These are phyloP conservation scores for Botia almorhae DNA, from an alignment of 2,797 vertebrate genomes.

Conservation along the genomic window DNA sequence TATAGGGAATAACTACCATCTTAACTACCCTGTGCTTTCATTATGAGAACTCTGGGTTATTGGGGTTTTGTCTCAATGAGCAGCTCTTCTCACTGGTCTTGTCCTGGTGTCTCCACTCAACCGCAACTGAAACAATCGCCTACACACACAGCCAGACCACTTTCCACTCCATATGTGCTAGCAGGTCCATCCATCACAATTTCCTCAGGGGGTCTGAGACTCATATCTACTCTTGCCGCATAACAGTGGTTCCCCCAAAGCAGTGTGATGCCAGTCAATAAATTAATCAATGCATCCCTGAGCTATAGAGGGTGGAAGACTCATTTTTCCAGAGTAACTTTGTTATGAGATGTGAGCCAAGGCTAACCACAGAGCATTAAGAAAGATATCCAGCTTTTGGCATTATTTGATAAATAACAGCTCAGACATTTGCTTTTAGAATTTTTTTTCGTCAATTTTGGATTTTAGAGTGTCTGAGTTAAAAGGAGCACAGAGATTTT, in stretches of 20 bases:
- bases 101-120: background rate
- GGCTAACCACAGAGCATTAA: conserved; percentile 19
- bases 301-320: background rate
- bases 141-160: conserved; percentile 25
- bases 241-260: conserved; percentile 24
- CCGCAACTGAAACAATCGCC: conserved; percentile 7
- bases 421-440: conserved; percentile 27
- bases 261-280: conserved; percentile 43
- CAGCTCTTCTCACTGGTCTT: background rate
- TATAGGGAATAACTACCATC: background rate
- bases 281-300: conserved; percentile 47
- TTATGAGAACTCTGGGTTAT: background rate
- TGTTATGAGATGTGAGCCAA: conserved; percentile 29
- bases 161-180: conserved; percentile 43
- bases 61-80: background rate
- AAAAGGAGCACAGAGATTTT: background rate
- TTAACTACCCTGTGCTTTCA: background rate
- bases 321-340: conserved; percentile 7
- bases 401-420: conserved; percentile 11
- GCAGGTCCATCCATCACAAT: conserved; percentile 41
- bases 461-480: background rate
- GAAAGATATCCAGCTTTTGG: conserved; percentile 19
- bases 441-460: background rate
- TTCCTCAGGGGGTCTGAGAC: conserved; percentile 38
- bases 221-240: conserved; percentile 34